Evolutionary conservation across 2,888 invertebrate genomes (phyloP).

Genomic region (Drosophila kanekoi): DNA sequence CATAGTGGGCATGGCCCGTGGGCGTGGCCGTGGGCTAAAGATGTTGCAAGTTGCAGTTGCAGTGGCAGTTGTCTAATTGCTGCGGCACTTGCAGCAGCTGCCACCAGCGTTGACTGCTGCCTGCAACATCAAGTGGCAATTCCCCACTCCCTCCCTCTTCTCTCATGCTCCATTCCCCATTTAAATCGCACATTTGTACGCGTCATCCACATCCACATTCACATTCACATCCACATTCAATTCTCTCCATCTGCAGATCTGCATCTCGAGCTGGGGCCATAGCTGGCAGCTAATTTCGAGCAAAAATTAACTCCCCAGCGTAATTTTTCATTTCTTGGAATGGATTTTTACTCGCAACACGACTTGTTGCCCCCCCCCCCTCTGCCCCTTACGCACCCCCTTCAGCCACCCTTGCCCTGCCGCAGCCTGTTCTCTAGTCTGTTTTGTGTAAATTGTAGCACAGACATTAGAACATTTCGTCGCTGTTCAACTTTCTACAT

Average conservation of each 20-base stretch:
- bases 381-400: neutral
- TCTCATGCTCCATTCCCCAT: constrained; percentile 55
- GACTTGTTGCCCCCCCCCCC: constrained; percentile 33
- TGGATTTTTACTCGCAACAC: constrained; percentile 60
- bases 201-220: constrained; percentile 56
- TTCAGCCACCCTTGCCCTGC: too few relatives aligned
- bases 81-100: constrained; percentile 25
- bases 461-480: constrained; percentile 63
- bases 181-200: constrained; percentile 75
- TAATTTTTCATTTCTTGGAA: constrained; percentile 81
- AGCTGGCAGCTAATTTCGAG: constrained; percentile 77
- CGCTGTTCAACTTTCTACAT: constrained; percentile 50
- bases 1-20: constrained; percentile 21
- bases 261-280: constrained; percentile 41
- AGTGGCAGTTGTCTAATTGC: constrained; percentile 24
- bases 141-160: neutral
- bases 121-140: constrained; percentile 19
- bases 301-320: constrained; percentile 75
- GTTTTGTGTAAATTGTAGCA: constrained; percentile 48
- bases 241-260: constrained; percentile 40
- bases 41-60: constrained; percentile 48
- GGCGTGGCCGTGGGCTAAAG: constrained; percentile 4
- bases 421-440: neutral
- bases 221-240: constrained; percentile 18
- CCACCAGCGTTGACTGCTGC: constrained; percentile 38